Percentiles rank a stretch among this genome's conserved stretches.
Evolutionary conservation across 2,888 invertebrate genomes (phyloP).

Genomic region (Ectropis crepuscularia): DNA sequence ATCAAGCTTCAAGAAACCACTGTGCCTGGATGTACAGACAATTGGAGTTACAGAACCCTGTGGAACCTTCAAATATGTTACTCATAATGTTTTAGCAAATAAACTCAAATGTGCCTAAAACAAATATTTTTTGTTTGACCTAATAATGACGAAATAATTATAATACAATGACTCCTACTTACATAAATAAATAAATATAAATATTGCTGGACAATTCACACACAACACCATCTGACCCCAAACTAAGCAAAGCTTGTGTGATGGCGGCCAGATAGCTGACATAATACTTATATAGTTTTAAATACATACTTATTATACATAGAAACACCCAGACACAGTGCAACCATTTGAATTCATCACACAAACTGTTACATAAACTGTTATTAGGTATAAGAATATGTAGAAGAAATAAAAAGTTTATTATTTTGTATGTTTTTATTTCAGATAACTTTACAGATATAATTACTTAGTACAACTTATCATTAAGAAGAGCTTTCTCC

Average conservation of each 20-base stretch:
- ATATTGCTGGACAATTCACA: too few species aligned
- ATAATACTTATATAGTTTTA: too few species aligned
- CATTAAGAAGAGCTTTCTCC: conserved; percentile 87
- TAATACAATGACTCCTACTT: not conserved
- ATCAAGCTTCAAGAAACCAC: conserved; percentile 90
- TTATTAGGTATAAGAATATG: too few species aligned
- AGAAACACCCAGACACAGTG: too few species aligned
- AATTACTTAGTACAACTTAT: conserved; percentile 84
- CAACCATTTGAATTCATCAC: too few species aligned
- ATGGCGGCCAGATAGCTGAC: too few species aligned
- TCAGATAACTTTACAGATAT: not conserved
- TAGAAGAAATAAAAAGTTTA: too few species aligned
- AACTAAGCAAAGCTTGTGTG: too few species aligned
- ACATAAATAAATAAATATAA: too few species aligned
- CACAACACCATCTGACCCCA: too few species aligned
- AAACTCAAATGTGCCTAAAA: not conserved
- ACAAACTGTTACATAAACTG: too few species aligned
- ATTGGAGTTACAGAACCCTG: conserved; percentile 89
- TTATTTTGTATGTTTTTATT: not conserved
- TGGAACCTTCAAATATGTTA: conserved; percentile 83
- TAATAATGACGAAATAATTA: not conserved
- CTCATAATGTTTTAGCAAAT: conserved; percentile 77
- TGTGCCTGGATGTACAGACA: conserved; percentile 92
- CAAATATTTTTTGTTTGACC: not conserved
- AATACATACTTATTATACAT: too few species aligned